These are phyloP conservation scores for Erythrocercus mccallii DNA, from an alignment of 2,113 vertebrate species.

Conservation along the genomic window DNA sequence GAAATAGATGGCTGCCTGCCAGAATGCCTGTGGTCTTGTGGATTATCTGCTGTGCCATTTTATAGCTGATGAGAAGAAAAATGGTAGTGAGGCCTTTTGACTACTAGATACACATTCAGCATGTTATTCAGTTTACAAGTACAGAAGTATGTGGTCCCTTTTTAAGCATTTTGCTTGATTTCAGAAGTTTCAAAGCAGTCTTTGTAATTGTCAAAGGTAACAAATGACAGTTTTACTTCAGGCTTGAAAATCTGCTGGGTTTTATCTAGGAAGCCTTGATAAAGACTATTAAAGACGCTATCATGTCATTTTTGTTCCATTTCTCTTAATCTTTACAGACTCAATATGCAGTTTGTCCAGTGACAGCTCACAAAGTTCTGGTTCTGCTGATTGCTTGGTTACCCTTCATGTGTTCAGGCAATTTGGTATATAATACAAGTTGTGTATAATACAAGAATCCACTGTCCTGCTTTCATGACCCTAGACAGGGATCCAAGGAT, in stretches of 20 bases:
- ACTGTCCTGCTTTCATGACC: not conserved
- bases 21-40: conserved; percentile 2
- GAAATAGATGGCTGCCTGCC: conserved; percentile 8
- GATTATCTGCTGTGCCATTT: conserved; percentile 7
- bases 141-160: not conserved
- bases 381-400: not conserved
- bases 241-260: not conserved
- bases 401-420: not conserved
- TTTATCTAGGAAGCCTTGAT: not conserved
- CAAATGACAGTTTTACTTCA: not conserved
- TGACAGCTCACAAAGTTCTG: not conserved
- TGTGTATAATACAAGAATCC: not conserved
- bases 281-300: not conserved
- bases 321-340: not conserved
- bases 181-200: not conserved
- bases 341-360: not conserved
- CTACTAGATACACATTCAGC: not conserved
- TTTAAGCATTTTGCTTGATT: not conserved
- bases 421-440: not conserved
- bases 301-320: not conserved
- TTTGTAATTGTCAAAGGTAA: not conserved
- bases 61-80: not conserved
- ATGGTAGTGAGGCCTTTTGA: not conserved
- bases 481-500: not conserved
- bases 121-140: not conserved